These are phyloP conservation scores for Nematostella vectensis DNA, from an alignment of 92 coral and sea anemone species.

Conservation along the genomic window DNA sequence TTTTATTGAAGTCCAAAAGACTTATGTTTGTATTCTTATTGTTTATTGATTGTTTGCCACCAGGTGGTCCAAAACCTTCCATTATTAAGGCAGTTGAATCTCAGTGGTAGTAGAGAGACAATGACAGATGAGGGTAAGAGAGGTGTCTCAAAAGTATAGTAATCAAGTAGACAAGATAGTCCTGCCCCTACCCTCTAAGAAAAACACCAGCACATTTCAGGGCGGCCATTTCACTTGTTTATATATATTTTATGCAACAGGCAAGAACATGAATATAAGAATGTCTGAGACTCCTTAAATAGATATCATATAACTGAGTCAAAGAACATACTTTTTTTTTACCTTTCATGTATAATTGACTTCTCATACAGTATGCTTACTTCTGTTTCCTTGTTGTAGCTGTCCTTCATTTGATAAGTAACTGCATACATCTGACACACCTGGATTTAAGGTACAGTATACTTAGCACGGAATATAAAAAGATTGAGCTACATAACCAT, in stretches of 20 bases:
- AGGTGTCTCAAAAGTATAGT: neutral
- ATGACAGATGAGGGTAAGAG: constrained; percentile 70
- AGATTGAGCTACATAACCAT: too few species aligned
- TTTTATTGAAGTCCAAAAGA: too few species aligned
- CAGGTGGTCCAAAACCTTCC: constrained; percentile 74
- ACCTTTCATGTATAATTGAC: neutral
- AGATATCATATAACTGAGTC: too few species aligned
- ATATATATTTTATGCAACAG: too few species aligned
- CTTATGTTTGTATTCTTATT: too few species aligned
- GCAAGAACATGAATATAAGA: too few species aligned
- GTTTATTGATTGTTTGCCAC: too few species aligned
- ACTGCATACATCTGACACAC: constrained; percentile 56
- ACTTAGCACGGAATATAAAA: neutral
- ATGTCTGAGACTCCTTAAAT: too few species aligned
- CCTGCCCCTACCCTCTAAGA: too few species aligned
- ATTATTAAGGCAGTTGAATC: constrained; percentile 56
- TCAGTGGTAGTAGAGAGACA: constrained; percentile 94
- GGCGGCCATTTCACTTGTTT: too few species aligned
- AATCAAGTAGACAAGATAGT: neutral
- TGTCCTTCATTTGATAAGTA: constrained; percentile 51
- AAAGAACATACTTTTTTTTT: too few species aligned
- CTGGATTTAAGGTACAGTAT: constrained; percentile 71
- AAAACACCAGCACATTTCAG: too few species aligned
- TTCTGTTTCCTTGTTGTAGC: constrained; percentile 21
- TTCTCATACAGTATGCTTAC: neutral